phyloP scores from a whole-genome alignment of 2,888 invertebrate species.

The Sarcophaga caerulescens region DNA sequence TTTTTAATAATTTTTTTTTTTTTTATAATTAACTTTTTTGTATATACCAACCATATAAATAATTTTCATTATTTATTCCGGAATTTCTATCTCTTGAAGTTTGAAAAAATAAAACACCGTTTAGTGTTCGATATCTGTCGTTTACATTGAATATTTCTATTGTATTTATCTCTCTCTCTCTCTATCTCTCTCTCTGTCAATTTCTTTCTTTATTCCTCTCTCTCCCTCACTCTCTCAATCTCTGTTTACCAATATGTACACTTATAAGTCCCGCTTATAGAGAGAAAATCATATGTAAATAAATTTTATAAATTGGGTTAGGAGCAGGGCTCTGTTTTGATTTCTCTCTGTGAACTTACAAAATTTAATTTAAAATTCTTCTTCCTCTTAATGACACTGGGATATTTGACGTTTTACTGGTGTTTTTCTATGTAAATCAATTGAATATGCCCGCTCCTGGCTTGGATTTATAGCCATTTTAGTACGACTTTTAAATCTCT shows the following conservation, averaged over 20 bases:
- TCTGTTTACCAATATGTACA: neutral
- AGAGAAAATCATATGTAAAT: conserved; percentile 61
- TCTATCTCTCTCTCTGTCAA: conserved; percentile 33
- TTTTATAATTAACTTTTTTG: conserved; percentile 68
- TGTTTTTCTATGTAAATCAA: conserved; percentile 49
- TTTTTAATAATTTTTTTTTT: neutral
- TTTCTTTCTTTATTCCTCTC: conserved; percentile 37
- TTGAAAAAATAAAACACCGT: conserved; percentile 18
- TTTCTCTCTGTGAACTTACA: conserved; percentile 17
- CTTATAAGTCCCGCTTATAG: conserved; percentile 36
- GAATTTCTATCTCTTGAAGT: conserved; percentile 76
- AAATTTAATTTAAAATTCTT: conserved; percentile 67
- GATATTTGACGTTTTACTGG: conserved; percentile 68
- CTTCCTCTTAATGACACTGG: conserved; percentile 59
- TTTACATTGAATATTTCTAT: conserved; percentile 25
- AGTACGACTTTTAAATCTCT: neutral
- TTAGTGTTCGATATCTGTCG: conserved; percentile 10
- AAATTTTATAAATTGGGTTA: conserved; percentile 71
- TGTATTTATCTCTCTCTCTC: neutral
- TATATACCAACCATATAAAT: conserved; percentile 75
- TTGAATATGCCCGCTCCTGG: conserved; percentile 78
- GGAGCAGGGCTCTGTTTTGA: conserved; percentile 76
- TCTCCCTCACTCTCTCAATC: conserved; percentile 53
- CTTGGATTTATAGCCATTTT: conserved; percentile 67
- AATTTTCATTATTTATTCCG: conserved; percentile 80